These are phyloP conservation scores for Glaucopsyche alexis DNA, from an alignment of 2,888 invertebrate species.

Conservation along the genomic window DNA sequence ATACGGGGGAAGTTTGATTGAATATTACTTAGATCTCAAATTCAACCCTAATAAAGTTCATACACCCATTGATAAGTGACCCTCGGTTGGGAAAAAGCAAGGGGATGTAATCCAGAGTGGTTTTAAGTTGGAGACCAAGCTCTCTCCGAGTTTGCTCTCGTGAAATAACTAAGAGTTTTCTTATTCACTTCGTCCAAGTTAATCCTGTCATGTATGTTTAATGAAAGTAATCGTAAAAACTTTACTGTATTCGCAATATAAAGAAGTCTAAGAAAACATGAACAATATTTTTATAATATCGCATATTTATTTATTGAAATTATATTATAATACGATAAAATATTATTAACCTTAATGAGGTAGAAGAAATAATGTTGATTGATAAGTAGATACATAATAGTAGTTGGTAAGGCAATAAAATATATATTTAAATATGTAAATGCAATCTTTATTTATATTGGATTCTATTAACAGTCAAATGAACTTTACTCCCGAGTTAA, in stretches of 20 bases:
- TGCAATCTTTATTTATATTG: neutral
- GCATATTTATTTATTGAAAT: neutral
- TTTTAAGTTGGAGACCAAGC: neutral
- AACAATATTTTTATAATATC: neutral
- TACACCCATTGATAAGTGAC: constrained; percentile 62
- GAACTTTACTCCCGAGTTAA: neutral
- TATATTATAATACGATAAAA: neutral
- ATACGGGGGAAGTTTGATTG: neutral
- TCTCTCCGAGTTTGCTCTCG: too few species aligned
- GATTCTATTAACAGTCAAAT: neutral
- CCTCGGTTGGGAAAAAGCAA: constrained; percentile 38
- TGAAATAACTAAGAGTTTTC: constrained; percentile 14
- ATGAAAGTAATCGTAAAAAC: too few species aligned
- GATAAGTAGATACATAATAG: neutral
- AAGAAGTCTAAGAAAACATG: neutral
- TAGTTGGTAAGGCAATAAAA: neutral
- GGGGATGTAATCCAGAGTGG: neutral
- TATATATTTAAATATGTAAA: neutral
- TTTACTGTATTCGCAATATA: too few species aligned
- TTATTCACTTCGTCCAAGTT: neutral
- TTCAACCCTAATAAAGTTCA: constrained; percentile 65
- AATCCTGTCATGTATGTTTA: neutral
- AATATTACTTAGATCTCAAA: neutral
- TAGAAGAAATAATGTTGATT: neutral
- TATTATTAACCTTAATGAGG: neutral